Evolutionary conservation across 2,797 vertebrate species (phyloP).

Genomic region (Cossypha niveicapilla): DNA sequence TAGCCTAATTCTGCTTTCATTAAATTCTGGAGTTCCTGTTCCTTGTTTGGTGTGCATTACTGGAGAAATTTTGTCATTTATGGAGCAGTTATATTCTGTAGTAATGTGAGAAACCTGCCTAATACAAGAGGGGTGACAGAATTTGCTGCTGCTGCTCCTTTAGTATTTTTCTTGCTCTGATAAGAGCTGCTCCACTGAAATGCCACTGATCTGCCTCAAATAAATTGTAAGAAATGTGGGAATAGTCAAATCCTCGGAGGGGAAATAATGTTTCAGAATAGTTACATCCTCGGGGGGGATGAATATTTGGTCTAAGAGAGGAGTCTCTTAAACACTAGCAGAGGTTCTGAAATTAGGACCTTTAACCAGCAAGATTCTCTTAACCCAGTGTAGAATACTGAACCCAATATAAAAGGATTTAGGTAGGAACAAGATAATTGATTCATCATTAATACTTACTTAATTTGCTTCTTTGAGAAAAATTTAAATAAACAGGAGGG

Average conservation of each 20-base stretch:
- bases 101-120: not conserved
- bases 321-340: not conserved
- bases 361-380: not conserved
- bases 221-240: not conserved
- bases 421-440: not conserved
- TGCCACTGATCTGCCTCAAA: not conserved
- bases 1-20: not conserved
- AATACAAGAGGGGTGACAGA: not conserved
- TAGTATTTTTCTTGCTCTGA: not conserved
- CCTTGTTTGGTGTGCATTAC: not conserved
- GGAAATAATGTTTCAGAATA: not conserved
- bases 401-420: not conserved
- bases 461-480: not conserved
- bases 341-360: not conserved
- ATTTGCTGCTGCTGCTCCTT: not conserved
- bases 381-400: not conserved
- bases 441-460: not conserved
- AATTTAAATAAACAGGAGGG: not conserved
- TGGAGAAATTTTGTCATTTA: not conserved
- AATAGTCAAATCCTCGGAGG: not conserved
- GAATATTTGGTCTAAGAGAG: not conserved
- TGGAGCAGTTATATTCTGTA: not conserved
- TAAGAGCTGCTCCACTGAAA: not conserved
- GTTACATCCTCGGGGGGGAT: not conserved
- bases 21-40: not conserved